Evolutionary conservation across 1,140 invertebrate genomes (phyloP), one percentile per base, ranked within the genome.

Genomic region (Camponotus floridanus): DNA sequence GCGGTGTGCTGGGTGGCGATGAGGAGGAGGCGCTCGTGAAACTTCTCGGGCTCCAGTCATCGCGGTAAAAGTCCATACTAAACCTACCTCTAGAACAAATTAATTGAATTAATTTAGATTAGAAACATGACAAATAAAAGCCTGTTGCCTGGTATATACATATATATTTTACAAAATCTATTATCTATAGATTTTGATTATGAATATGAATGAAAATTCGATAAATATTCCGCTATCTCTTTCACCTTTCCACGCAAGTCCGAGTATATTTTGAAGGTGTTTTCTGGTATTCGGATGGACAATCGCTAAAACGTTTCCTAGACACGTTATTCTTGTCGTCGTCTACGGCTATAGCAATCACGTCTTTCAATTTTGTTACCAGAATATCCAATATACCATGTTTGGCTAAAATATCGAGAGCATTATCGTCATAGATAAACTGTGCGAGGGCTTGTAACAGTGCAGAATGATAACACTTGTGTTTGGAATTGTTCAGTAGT

Each of bases 21-120:
- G 94, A 94, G 2, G 91, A 94, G n/a, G 80, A 93, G 8, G 90
- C 86, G 51, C 92, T 94, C 15, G 91, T 90, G 6, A 86, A 83
- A 79, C 94, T 94, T 18, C 87, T 87, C 1, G 93, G 93, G 76
- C 93, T 94, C 92, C 93, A 94, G 76, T 94, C 90, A n/a, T 91
- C 92, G 7, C 80, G 88, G 79, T 88, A 89, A 90, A 92, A 93
- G 90, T 95, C 94, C 39, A 91, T 86, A 78, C 93, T 95, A 59
- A 91, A 95, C 59, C 93, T 93, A 13, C 2, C 45, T 67, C 68
- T 61, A 79, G 86, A 73, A 13, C 36, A 7, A 81, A 55, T 45
- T 21, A 68, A 45, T 76, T 11, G 18, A 64, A 13, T 84, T 62
- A 62, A 64, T 39, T 7, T 4, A 11, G 6, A 55, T 39, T 51